Evolutionary conservation across 2,113 vertebrate species (phyloP), one percentile per base, ranked within the genome.

Genomic region (Mungos mungo): DNA sequence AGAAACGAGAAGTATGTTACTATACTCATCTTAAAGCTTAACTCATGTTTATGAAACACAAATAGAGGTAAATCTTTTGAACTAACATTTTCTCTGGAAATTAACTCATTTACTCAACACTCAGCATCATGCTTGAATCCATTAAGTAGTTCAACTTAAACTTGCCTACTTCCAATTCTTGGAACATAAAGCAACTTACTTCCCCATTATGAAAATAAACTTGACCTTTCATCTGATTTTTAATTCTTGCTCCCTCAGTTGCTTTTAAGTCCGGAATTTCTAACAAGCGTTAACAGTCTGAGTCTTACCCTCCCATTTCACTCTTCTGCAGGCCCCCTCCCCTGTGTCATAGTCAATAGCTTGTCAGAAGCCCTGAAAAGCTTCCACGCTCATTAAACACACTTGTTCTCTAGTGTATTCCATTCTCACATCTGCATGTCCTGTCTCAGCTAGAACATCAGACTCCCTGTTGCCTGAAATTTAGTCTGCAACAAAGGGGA

Each of bases 41-140:
- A 29, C 27, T 84, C 74, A 8, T 50, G 35, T 74, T 72, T 54
- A 65, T 19, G 3, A 93, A 96, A 95, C 38, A 96, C 16, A 90
- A 77, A 85, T 13, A 52, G n/a, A 83, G 38, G 88, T 66, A 95
- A 96, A 95, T 72, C 60, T 93, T 93, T 93, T 50, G 7, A 96
- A 87, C 25, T 65, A 84, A 7, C 74, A 81, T 52, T 90, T 95
- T 95, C 81, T 83, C 33, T 66, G 90, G 45, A 86, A 90, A 93
- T 88, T 91, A 74, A 91, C 66, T 94, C n/a, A 66, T 57, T 66
- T 90, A 68, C 35, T 96, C 15, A 95, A 72, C 9, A 54, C 23
- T 52, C 68, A 72, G 38, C n/a, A 85, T 6, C 10, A 25, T 35
- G 38, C 23, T 93, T 60, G 16, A n/a, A 84, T 88, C 63, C n/a